These are phyloP conservation scores for Saguinus imperator DNA, from an alignment of 2,113 vertebrate genomes.

Conservation along the genomic window DNA sequence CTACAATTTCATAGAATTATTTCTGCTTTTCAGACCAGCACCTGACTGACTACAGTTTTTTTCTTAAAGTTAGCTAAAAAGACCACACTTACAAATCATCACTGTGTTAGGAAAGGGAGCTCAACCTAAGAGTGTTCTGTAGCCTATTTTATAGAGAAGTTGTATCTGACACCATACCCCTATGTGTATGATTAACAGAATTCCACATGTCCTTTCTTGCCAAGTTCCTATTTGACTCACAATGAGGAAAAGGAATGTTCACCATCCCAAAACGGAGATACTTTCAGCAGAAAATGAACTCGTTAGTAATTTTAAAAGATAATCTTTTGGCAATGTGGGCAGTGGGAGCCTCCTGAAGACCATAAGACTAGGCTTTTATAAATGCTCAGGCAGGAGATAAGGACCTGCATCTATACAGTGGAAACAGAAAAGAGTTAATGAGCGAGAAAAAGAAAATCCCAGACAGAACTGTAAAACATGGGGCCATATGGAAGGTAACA, in stretches of 20 bases:
- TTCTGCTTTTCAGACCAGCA: conserved; percentile 43
- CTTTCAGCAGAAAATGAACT: conserved; percentile 17
- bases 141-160: conserved; percentile 16
- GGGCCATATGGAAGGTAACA: neutral
- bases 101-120: neutral
- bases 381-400: neutral
- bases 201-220: neutral
- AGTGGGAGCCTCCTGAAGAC: neutral
- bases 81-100: conserved; percentile 37
- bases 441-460: neutral
- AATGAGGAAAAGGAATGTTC: conserved; percentile 53
- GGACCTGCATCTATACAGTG: neutral
- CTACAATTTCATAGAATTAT: conserved; percentile 13
- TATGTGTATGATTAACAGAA: conserved; percentile 13
- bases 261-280: neutral
- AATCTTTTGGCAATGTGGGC: neutral
- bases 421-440: conserved; percentile 31
- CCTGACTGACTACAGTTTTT: neutral
- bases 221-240: conserved; percentile 51
- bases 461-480: conserved; percentile 3
- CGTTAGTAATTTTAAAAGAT: neutral
- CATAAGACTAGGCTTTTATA: neutral
- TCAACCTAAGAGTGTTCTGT: neutral
- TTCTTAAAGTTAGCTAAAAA: conserved; percentile 32
- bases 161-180: neutral